These are phyloP conservation scores for Tridacna gigas DNA, from an alignment of 2,888 invertebrate species.

Conservation along the genomic window DNA sequence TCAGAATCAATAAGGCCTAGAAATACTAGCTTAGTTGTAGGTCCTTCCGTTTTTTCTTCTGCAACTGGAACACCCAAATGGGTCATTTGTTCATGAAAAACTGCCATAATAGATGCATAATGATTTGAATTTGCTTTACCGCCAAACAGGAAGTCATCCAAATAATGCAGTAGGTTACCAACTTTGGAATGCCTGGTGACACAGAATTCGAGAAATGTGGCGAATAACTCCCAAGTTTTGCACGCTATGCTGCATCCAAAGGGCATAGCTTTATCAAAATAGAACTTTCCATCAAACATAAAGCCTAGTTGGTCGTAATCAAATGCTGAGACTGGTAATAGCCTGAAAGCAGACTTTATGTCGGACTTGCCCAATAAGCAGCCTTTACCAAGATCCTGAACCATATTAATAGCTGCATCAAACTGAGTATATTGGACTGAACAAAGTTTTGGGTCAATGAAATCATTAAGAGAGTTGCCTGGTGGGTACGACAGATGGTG, in stretches of 20 bases:
- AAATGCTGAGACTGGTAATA: slow-evolving; percentile 27
- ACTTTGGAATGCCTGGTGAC: neutral
- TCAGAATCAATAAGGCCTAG: slow-evolving; percentile 39
- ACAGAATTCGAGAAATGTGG: slow-evolving; percentile 20
- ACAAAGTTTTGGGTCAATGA: slow-evolving; percentile 20
- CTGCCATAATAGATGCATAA: neutral
- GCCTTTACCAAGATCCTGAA: slow-evolving; percentile 20
- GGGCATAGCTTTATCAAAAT: slow-evolving; percentile 45
- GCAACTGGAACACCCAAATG: slow-evolving; percentile 26
- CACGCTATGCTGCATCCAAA: slow-evolving; percentile 46
- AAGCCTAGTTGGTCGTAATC: slow-evolving; percentile 47
- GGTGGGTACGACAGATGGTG: slow-evolving; percentile 32
- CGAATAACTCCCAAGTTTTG: slow-evolving; percentile 29
- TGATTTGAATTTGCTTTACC: slow-evolving; percentile 19
- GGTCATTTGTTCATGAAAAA: neutral
- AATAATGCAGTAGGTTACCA: slow-evolving; percentile 33
- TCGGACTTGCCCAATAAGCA: slow-evolving; percentile 14
- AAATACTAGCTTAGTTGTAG: slow-evolving; percentile 16
- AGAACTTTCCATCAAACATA: slow-evolving; percentile 40
- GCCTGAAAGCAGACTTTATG: slow-evolving; percentile 33
- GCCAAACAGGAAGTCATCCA: slow-evolving; percentile 49
- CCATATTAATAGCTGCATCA: slow-evolving; percentile 28
- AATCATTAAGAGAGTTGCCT: slow-evolving; percentile 23
- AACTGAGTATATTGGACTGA: slow-evolving; percentile 29
- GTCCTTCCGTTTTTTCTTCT: slow-evolving; percentile 36